phyloP scores from a whole-genome alignment of 2,797 vertebrate genomes.

The Gorsachius magnificus region DNA sequence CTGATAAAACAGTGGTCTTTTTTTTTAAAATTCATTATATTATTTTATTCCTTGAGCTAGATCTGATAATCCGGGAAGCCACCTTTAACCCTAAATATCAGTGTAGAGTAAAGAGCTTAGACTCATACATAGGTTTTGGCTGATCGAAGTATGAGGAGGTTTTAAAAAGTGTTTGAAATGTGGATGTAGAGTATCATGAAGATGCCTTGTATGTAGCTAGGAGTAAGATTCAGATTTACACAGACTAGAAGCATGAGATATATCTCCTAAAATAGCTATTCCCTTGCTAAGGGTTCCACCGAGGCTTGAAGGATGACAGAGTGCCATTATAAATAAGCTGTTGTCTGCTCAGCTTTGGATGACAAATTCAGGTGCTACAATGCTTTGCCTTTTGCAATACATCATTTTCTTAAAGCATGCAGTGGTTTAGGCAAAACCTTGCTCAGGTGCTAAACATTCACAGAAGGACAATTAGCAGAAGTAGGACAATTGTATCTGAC shows the following conservation, averaged over 20 bases:
- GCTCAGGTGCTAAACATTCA: constrained; percentile 25
- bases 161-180: neutral
- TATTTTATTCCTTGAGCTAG: neutral
- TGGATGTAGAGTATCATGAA: neutral
- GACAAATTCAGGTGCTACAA: constrained; percentile 46
- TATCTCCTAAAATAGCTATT: constrained; percentile 15
- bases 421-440: constrained; percentile 8
- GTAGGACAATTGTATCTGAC: constrained; percentile 20
- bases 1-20: fast-evolving
- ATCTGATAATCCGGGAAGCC: neutral
- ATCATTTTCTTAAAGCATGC: constrained; percentile 33
- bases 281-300: neutral
- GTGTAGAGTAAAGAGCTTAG: neutral
- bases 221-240: neutral
- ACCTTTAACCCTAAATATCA: neutral
- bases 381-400: constrained; percentile 32
- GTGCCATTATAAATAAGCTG: constrained; percentile 50
- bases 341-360: constrained; percentile 31
- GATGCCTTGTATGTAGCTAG: neutral
- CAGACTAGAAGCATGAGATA: neutral
- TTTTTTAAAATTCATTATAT: fast-evolving
- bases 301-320: constrained; percentile 37
- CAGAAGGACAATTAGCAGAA: constrained; percentile 60
- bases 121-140: neutral
- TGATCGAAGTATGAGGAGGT: fast-evolving